phyloP scores from a whole-genome alignment of 2,888 invertebrate species.

The Aporophyla lueneburgensis region DNA sequence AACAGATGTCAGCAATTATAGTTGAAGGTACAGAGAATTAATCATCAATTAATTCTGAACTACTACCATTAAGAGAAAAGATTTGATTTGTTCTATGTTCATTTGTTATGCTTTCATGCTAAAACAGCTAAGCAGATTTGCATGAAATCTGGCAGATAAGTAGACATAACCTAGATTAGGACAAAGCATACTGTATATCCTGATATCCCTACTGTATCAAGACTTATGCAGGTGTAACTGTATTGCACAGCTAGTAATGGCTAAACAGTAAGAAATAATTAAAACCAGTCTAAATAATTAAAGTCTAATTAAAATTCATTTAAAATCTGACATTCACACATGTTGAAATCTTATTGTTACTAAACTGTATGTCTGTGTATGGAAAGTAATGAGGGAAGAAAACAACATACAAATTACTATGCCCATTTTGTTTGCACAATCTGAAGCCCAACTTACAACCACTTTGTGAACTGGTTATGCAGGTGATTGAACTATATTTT shows the following conservation, averaged over 20 bases:
- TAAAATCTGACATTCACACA: constrained; percentile 6
- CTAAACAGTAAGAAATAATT: background rate
- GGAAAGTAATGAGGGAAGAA: background rate
- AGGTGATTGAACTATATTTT: background rate
- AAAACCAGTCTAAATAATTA: no score
- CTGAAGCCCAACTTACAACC: background rate
- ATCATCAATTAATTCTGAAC: background rate
- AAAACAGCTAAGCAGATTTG: no score
- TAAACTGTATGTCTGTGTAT: background rate
- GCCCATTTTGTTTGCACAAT: background rate
- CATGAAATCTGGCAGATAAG: no score
- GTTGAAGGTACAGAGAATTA: constrained; percentile 1
- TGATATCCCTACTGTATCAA: no score
- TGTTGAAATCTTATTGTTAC: background rate
- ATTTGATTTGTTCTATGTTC: no score
- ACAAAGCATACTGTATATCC: no score
- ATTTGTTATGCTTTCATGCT: no score
- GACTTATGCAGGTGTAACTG: no score
- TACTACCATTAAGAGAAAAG: no score
- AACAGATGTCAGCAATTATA: background rate
- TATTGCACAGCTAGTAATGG: background rate
- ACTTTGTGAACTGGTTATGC: background rate
- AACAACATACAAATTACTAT: background rate
- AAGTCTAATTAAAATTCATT: background rate
- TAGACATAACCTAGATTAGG: no score